Percentiles rank a stretch among this genome's conserved stretches.
Conservation (phyloP, 1,140 invertebrate genomes). For the Onthophagus taurus region DNA sequence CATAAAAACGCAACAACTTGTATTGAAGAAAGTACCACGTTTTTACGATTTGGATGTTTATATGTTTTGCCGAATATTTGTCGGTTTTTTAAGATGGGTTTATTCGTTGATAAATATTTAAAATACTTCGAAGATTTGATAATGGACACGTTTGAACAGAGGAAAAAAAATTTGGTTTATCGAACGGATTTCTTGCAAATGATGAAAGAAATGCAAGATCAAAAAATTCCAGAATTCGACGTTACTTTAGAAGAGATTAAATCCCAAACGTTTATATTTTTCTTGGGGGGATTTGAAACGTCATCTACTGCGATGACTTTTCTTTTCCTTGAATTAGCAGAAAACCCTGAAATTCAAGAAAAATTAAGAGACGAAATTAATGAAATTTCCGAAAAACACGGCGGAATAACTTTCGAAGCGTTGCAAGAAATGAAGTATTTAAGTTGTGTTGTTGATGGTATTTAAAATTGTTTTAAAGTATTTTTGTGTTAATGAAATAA, state of each 20-base stretch:
- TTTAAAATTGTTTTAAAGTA: neutral
- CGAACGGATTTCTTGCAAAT: conserved; percentile 43
- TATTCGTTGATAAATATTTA: conserved; percentile 21
- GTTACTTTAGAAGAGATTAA: conserved; percentile 7
- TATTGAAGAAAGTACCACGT: neutral
- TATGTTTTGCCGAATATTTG: neutral
- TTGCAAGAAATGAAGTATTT: conserved; percentile 11
- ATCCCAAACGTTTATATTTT: conserved; percentile 2
- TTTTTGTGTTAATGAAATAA: neutral
- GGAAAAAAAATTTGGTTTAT: conserved; percentile 35
- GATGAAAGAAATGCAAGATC: conserved; percentile 28
- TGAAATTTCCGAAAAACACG: conserved; percentile 10
- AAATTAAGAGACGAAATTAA: conserved; percentile 49
- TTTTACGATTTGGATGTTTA: neutral
- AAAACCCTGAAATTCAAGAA: conserved; percentile 50
- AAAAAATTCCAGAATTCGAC: neutral
- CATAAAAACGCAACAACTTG: neutral
- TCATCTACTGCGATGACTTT: conserved; percentile 45
- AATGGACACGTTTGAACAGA: conserved; percentile 36
- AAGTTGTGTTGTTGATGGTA: conserved; percentile 37
- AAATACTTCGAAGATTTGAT: conserved; percentile 39
- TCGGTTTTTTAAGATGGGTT: neutral
- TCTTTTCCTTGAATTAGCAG: conserved; percentile 43
- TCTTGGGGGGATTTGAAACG: conserved; percentile 48
- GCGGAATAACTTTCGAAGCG: conserved; percentile 3